These are phyloP conservation scores for Scalopus aquaticus DNA, from an alignment of 2,113 vertebrate species.

Conservation along the genomic window DNA sequence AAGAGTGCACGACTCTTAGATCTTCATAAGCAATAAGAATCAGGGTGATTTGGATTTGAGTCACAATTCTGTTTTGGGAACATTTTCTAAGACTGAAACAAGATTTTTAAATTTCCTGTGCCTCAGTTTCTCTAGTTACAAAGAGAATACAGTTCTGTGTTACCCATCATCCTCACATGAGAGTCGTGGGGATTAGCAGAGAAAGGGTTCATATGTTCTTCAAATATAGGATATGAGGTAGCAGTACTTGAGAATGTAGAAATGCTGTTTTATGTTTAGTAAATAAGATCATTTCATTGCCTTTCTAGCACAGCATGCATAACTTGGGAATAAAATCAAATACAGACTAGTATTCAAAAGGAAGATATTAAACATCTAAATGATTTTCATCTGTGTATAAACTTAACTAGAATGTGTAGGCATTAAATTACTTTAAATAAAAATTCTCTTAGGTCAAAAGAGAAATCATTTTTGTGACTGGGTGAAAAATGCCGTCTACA, in stretches of 20 bases:
- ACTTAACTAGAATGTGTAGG: background rate
- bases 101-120: background rate
- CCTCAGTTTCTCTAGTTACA: background rate
- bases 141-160: background rate
- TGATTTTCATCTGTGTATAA: background rate
- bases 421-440: background rate
- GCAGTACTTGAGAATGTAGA: background rate
- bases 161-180: background rate
- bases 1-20: background rate
- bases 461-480: background rate
- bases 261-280: background rate
- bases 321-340: constrained; percentile 1
- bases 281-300: background rate
- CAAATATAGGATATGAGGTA: background rate
- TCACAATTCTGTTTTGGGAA: background rate
- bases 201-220: background rate
- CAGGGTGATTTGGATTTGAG: background rate
- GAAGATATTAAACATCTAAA: constrained; percentile 11
- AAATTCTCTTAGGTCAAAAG: background rate
- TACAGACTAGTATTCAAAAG: background rate
- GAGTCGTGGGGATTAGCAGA: background rate
- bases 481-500: background rate
- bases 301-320: background rate
- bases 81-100: background rate
- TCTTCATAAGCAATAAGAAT: background rate